These are phyloP conservation scores for Drosophila bunnanda DNA, from an alignment of 2,888 invertebrate genomes.

Conservation along the genomic window DNA sequence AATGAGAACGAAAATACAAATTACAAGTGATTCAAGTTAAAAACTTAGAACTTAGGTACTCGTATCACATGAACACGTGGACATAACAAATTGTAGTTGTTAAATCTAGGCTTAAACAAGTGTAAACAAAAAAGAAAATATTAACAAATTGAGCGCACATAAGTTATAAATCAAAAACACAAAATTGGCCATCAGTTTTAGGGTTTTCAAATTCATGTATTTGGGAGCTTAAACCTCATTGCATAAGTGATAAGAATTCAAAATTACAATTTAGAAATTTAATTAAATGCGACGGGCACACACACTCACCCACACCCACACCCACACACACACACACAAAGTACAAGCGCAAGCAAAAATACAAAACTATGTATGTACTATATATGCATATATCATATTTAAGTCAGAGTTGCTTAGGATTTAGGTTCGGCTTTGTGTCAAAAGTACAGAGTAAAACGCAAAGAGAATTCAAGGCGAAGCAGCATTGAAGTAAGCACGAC, in stretches of 20 bases:
- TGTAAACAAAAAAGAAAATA: conserved; percentile 22
- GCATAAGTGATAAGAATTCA: conserved; percentile 78
- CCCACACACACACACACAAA: conserved; percentile 49
- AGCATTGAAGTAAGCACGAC: conserved; percentile 77
- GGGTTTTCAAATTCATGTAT: conserved; percentile 78
- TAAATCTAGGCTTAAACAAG: conserved; percentile 63
- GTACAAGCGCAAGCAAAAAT: conserved; percentile 70
- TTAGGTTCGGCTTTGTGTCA: conserved; percentile 66
- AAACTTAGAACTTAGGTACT: conserved; percentile 77
- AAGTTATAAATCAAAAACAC: conserved; percentile 35
- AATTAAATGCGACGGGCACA: conserved; percentile 18
- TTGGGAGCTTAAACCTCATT: conserved; percentile 72
- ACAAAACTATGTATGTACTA: conserved; percentile 31
- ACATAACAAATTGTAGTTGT: conserved; percentile 72
- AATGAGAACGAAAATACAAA: conserved; percentile 58
- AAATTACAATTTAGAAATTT: conserved; percentile 59
- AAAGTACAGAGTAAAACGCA: conserved; percentile 41
- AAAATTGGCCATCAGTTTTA: conserved; percentile 65
- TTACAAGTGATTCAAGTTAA: conserved; percentile 79
- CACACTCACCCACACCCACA: conserved; percentile 19
- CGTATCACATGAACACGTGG: conserved; percentile 70
- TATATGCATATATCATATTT: conserved; percentile 40
- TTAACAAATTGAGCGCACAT: conserved; percentile 48
- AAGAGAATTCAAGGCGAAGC: conserved; percentile 52
- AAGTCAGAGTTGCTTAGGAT: conserved; percentile 56